phyloP scores from a whole-genome alignment of 2,888 invertebrate genomes.

The Zootermopsis nevadensis region DNA sequence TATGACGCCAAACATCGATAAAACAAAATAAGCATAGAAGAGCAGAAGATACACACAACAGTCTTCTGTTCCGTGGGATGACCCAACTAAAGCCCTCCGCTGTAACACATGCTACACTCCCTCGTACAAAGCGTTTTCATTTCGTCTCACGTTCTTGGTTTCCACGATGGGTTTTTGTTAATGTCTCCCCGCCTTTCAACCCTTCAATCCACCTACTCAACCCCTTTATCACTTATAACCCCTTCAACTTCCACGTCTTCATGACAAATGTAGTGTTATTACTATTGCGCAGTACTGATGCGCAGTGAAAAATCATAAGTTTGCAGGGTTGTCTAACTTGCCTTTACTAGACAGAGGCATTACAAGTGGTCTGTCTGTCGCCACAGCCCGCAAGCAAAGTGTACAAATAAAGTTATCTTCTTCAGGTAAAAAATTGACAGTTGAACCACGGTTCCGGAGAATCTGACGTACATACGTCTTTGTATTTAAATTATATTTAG shows the following conservation, averaged over 20 bases:
- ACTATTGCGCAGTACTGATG: too few species aligned
- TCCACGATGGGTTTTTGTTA: background rate
- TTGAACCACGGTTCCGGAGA: too few species aligned
- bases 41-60: background rate
- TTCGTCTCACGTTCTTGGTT: background rate
- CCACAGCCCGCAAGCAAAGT: too few species aligned
- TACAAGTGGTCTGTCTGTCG: too few species aligned
- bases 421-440: too few species aligned
- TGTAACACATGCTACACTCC: background rate
- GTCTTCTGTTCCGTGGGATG: background rate
- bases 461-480: too few species aligned
- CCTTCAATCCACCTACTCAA: background rate
- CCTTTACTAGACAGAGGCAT: too few species aligned
- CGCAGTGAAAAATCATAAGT: too few species aligned
- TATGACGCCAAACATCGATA: constrained; percentile 13
- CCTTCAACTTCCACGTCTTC: background rate
- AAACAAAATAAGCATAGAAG: background rate
- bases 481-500: too few species aligned
- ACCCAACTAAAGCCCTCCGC: background rate
- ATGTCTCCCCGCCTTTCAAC: background rate
- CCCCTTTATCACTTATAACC: background rate
- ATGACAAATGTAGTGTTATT: too few species aligned
- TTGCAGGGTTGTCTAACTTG: too few species aligned
- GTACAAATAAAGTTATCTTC: too few species aligned
- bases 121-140: background rate